Base-by-base conservation (phyloP, 2,113 vertebrate species). In the Zosterops pallidus region DNA sequence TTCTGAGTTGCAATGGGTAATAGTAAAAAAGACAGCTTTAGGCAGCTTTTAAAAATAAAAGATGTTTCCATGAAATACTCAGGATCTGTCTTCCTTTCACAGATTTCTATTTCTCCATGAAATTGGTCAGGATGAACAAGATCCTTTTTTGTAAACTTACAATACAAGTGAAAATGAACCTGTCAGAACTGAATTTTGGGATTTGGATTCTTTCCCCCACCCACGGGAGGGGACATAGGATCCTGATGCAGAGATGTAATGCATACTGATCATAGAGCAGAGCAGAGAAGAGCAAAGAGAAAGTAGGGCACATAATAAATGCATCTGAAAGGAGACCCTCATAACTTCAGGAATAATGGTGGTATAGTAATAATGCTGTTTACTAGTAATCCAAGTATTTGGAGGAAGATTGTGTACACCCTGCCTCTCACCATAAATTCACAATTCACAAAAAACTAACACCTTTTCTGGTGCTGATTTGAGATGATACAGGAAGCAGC, bases 251-350 rank as follows among this genome's bases (percentile, higher is more conserved):
- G 42, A 49, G 20, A 53, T 56, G 57, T 78, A 91, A 81, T 17
- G 46, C 44, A 84, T 79, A 41, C 65, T 56, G 80, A 95, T 91
- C 39, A 67, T 10, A 17, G 55, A 77, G 49, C 80, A 17, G 55
- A 77, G 53, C 80, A 80, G 42, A 77, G 53, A 77, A 80, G 42
- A 82, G 90, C 75, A 80, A 68, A 64, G 37, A 83, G 37, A 95
- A 95, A 95, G 82, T 59, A 93, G 62, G 95, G 28, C 92, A 87
- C 31, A 35, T n/a, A 62, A 88, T 69, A 91, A 91, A 89, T 15
- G 75, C 33, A 31, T 12, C 59, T 16, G 52, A 71, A 81, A 70
- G 29, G 42, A 75, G 37, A 84, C 1, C 1, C 49, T 69, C 28
- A 0, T 28, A 69, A 71, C 39, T 67, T 84, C 65, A 39, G 75